phyloP scores from a whole-genome alignment of 2,888 invertebrate genomes.

The Dysmachus trigonus region DNA sequence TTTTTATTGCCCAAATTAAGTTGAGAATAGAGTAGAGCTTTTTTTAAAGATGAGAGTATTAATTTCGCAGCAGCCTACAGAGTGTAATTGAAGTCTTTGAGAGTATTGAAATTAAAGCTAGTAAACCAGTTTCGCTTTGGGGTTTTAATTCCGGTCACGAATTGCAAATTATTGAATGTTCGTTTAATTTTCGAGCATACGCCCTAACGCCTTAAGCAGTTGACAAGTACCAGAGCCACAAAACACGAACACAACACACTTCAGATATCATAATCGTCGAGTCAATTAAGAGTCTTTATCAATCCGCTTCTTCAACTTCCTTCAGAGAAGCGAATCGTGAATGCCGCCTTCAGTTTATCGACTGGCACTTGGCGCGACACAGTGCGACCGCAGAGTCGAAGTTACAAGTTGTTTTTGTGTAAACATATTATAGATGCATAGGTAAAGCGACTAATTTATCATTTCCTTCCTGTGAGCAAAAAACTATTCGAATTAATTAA shows the following conservation, averaged over 20 bases:
- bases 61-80: not conserved
- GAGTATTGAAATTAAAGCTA: not conserved
- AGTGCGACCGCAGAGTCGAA: not conserved
- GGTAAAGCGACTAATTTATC: not conserved
- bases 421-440: not conserved
- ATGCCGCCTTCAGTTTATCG: not conserved
- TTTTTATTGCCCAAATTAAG: not conserved
- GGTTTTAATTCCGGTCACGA: not conserved
- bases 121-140: not conserved
- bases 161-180: not conserved
- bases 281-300: not conserved
- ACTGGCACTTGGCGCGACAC: not conserved
- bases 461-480: not conserved
- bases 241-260: not conserved
- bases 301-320: not conserved
- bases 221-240: not conserved
- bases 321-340: not conserved
- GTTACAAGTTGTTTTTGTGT: not conserved
- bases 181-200: not conserved
- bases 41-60: not conserved
- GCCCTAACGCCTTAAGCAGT: not conserved
- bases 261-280: not conserved
- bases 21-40: not conserved
- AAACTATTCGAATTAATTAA: not conserved
- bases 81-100: not conserved